These are phyloP conservation scores for Ctenochaetus hawaiiensis DNA, from an alignment of 2,797 vertebrate species.

Conservation along the genomic window DNA sequence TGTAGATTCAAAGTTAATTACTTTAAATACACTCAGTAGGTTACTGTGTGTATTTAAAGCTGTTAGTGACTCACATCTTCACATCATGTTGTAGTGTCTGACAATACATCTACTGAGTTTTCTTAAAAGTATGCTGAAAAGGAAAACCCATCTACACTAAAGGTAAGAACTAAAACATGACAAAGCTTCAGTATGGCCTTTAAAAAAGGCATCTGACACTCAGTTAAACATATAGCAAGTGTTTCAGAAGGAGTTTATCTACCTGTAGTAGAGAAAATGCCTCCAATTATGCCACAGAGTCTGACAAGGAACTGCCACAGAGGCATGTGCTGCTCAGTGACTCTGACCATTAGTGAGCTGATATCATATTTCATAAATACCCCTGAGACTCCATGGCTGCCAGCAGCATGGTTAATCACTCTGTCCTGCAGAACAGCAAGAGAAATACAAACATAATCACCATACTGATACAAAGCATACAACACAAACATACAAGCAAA, in stretches of 20 bases:
- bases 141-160: neutral
- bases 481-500: neutral
- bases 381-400: constrained; percentile 97
- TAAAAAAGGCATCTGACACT: neutral
- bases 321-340: constrained; percentile 98
- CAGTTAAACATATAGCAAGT: neutral
- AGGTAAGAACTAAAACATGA: neutral
- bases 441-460: neutral
- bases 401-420: constrained; percentile 95
- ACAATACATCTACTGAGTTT: neutral
- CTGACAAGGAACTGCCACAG: constrained; percentile 97
- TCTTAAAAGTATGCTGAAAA: neutral
- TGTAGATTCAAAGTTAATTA: neutral
- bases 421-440: constrained; percentile 87
- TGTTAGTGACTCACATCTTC: neutral
- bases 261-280: constrained; percentile 98
- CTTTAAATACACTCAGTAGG: neutral
- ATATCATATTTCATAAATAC: constrained; percentile 99
- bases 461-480: neutral
- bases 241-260: constrained; percentile 42
- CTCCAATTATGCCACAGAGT: constrained; percentile 96
- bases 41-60: neutral
- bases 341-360: constrained; percentile 96
- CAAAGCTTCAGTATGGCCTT: neutral
- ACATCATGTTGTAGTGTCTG: neutral